These are phyloP conservation scores for Sphaeridia pumilis DNA, from an alignment of 2,888 invertebrate species.

Conservation along the genomic window DNA sequence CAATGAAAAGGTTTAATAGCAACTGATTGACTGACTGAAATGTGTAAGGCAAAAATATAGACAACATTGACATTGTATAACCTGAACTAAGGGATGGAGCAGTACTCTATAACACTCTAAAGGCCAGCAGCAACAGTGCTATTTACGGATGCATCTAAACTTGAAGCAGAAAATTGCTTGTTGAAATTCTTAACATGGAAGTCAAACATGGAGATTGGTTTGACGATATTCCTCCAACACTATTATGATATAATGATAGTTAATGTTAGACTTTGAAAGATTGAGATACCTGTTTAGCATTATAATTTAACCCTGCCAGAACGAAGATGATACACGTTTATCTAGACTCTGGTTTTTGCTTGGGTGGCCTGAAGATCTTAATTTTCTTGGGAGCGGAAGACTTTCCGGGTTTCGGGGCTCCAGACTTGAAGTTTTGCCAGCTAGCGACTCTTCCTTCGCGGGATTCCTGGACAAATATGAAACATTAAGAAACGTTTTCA, in stretches of 20 bases:
- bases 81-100: too few species aligned
- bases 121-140: too few species aligned
- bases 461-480: conserved; percentile 54
- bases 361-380: conserved; percentile 76
- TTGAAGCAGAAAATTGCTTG: too few species aligned
- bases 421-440: conserved; percentile 81
- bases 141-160: too few species aligned
- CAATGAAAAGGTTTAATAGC: not conserved
- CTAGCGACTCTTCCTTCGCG: conserved; percentile 82
- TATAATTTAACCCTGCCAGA: not conserved
- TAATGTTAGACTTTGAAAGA: not conserved
- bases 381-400: conserved; percentile 55
- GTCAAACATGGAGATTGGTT: too few species aligned
- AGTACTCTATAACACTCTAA: too few species aligned
- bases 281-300: not conserved
- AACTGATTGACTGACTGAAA: not conserved
- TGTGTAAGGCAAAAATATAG: too few species aligned
- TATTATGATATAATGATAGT: not conserved
- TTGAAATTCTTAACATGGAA: too few species aligned
- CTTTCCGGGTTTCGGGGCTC: conserved; percentile 56
- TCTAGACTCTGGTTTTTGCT: conserved; percentile 86
- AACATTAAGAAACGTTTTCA: not conserved
- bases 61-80: not conserved
- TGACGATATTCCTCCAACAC: not conserved
- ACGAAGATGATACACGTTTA: conserved; percentile 42